A percentile compares a stretch with the other conserved stretches of the same genome.
Evolutionary conservation across 1,140 invertebrate genomes (phyloP).

Genomic region (Bicyclus anynana): DNA sequence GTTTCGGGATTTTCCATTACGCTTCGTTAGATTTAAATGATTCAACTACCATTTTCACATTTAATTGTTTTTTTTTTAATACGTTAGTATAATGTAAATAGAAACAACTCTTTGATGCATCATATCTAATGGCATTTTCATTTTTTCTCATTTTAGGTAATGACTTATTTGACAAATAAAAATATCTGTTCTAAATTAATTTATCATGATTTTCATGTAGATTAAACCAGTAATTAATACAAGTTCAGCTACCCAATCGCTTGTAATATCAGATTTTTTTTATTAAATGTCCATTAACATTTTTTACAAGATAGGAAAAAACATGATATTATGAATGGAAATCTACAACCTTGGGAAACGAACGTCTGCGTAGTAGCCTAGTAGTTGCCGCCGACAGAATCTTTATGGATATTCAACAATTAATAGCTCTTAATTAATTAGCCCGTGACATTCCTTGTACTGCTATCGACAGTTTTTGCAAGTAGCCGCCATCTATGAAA

Average conservation of each 20-base stretch:
- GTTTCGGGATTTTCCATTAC: background rate
- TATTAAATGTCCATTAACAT: background rate
- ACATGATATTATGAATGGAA: background rate
- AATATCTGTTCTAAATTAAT: no score
- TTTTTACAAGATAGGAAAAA: background rate
- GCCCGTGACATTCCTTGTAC: slow-evolving; percentile 32
- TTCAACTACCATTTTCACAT: no score
- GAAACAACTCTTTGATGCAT: no score
- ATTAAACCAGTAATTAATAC: background rate
- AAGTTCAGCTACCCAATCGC: background rate
- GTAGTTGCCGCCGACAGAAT: slow-evolving; percentile 33
- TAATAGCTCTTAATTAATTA: slow-evolving; percentile 64
- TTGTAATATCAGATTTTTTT: slow-evolving; percentile 1
- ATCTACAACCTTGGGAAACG: slow-evolving; percentile 12
- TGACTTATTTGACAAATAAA: no score
- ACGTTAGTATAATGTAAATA: no score
- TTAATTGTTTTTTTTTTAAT: no score
- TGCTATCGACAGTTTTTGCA: slow-evolving; percentile 35
- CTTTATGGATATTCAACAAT: slow-evolving; percentile 53
- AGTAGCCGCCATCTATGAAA: slow-evolving; percentile 29
- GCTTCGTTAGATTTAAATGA: background rate
- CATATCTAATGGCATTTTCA: no score
- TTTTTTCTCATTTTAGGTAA: no score
- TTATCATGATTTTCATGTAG: background rate
- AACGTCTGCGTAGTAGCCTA: slow-evolving; percentile 8